Evolutionary conservation across 2,113 vertebrate genomes (phyloP).

Genomic region (Cavia aperea): DNA sequence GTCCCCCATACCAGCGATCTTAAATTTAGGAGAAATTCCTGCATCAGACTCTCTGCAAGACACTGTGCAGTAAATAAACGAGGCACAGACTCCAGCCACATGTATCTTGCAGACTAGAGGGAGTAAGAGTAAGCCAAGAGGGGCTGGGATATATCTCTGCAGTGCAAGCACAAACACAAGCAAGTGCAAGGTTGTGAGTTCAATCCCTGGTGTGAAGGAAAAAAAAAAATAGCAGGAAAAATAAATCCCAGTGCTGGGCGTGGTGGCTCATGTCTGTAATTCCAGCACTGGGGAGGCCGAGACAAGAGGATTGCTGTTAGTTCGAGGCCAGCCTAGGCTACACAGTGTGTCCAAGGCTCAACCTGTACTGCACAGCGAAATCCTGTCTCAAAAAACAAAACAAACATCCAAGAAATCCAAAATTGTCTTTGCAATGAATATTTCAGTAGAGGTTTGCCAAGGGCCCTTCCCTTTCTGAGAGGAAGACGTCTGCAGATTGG

Average conservation of each 20-base stretch:
- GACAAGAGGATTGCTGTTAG: neutral
- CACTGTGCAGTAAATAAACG: neutral
- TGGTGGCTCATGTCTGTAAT: neutral
- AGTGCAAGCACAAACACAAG: no score
- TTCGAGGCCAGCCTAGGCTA: no score
- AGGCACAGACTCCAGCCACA: neutral
- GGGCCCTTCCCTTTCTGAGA: neutral
- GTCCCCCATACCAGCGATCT: neutral
- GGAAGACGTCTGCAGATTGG: neutral
- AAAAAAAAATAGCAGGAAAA: no score
- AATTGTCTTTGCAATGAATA: conserved; percentile 3
- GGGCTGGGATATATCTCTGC: no score
- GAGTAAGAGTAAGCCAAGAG: neutral
- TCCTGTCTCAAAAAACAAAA: neutral
- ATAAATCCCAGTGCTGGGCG: neutral
- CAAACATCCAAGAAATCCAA: neutral
- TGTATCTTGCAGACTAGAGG: neutral
- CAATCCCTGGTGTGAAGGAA: no score
- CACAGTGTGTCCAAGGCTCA: neutral
- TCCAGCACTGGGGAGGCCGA: neutral
- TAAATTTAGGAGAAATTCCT: neutral
- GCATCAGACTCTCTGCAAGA: neutral
- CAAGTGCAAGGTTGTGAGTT: no score
- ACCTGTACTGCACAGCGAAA: neutral
- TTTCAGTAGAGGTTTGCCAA: neutral